phyloP scores from a whole-genome alignment of 2,113 vertebrate genomes.

The Copsychus sechellarum region DNA sequence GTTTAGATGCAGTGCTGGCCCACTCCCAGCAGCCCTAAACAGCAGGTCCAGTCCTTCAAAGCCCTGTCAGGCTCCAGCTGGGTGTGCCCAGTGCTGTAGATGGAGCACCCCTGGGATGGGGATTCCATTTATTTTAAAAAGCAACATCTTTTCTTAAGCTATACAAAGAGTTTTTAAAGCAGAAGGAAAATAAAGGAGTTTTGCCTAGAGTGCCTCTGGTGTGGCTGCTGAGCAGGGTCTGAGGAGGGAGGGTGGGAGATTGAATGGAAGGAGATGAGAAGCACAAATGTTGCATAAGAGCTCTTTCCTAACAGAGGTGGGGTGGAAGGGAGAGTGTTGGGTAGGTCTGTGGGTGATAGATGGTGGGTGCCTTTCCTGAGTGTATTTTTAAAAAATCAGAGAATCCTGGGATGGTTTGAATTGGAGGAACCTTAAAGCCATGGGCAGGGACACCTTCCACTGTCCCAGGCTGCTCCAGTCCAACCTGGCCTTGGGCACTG shows the following conservation, averaged over 20 bases:
- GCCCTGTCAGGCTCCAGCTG: rapidly evolving
- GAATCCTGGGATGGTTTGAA: background rate
- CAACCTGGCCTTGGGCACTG: rapidly evolving
- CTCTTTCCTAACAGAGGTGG: background rate
- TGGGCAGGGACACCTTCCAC: background rate
- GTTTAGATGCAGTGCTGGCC: background rate
- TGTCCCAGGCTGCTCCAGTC: background rate
- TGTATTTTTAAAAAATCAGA: background rate
- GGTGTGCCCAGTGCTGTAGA: background rate
- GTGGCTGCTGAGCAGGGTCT: background rate
- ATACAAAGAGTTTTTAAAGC: background rate
- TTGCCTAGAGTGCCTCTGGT: background rate
- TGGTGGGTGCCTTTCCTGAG: background rate
- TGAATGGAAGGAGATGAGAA: background rate
- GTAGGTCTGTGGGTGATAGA: rapidly evolving
- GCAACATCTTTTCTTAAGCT: background rate
- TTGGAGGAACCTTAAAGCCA: background rate
- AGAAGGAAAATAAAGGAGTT: conserved; percentile 1
- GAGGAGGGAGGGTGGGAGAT: background rate
- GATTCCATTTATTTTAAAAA: background rate
- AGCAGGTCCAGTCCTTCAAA: background rate
- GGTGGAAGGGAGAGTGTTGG: background rate
- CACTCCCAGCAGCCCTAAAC: background rate
- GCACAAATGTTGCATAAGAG: background rate
- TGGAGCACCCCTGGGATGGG: no score